phyloP scores from a whole-genome alignment of 2,797 vertebrate species.

The Aplochiton taeniatus region DNA sequence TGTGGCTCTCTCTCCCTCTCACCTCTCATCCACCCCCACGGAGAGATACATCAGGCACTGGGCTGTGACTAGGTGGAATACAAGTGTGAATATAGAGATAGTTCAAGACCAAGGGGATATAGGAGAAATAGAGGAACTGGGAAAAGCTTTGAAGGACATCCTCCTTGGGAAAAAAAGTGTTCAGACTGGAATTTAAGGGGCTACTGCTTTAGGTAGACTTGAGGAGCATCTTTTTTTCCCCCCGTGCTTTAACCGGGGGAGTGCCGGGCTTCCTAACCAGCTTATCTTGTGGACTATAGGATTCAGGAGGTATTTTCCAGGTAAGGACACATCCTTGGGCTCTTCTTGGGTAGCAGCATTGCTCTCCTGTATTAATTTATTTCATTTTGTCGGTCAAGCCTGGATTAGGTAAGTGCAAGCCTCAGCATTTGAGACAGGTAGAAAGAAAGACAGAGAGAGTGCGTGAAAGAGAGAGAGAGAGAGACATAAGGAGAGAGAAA shows the following conservation, averaged over 20 bases:
- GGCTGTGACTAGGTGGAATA: slow-evolving; percentile 61
- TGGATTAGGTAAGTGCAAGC: slow-evolving; percentile 32
- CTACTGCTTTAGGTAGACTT: slow-evolving; percentile 46
- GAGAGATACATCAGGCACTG: slow-evolving; percentile 45
- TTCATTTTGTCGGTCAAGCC: slow-evolving; percentile 25
- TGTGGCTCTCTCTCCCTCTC: slow-evolving; percentile 36
- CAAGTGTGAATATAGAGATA: slow-evolving; percentile 26
- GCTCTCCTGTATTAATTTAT: slow-evolving; percentile 19
- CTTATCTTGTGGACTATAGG: slow-evolving; percentile 65
- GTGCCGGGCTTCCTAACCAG: slow-evolving; percentile 38
- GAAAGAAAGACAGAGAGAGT: slow-evolving; percentile 14
- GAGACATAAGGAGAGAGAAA: neutral
- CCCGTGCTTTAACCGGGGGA: slow-evolving; percentile 33
- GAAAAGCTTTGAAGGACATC: slow-evolving; percentile 59
- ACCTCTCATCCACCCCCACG: slow-evolving; percentile 24
- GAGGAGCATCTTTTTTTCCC: slow-evolving; percentile 36
- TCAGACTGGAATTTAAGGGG: slow-evolving; percentile 36
- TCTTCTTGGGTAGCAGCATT: slow-evolving; percentile 22
- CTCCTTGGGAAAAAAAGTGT: slow-evolving; percentile 50
- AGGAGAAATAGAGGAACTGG: slow-evolving; percentile 26
- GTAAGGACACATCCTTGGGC: slow-evolving; percentile 57
- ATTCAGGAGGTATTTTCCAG: slow-evolving; percentile 64
- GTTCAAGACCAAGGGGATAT: slow-evolving; percentile 44
- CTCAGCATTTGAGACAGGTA: slow-evolving; percentile 10
- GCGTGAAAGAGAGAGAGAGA: neutral